Base-by-base conservation (phyloP, 1,140 invertebrate genomes). In the Saccostrea cuccullata region DNA sequence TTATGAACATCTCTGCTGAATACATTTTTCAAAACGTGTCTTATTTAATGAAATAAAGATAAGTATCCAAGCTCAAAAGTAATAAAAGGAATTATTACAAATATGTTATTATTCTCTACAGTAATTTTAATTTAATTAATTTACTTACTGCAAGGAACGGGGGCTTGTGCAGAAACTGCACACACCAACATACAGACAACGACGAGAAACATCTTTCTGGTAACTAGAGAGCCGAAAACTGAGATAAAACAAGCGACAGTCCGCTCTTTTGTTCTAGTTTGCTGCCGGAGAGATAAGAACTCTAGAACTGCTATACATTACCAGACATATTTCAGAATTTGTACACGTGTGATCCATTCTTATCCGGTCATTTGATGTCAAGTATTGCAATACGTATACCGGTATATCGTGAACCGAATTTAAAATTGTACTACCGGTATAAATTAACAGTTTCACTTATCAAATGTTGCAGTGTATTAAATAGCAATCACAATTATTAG, bases 231-330 rank as follows among this genome's bases (percentile, higher is more conserved):
- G 15, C 12, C 12, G 26, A 23, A 12, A 15, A 77, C 26, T 77
- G 70, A 36, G 9, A 77, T 36, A 26, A 26, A 12, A 77, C 70
- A 77, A 12, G 70, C 26, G 70, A 77, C 23, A 26, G 70, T 13
- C 26, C 26, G 26, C 5, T 26, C 70, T 77, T 77, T 77, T 77
- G 70, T 77, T 77, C 70, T 77, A 77, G 26, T 77, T n/a, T 64
- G 58, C 8, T 77, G 70, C 17, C 58, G n/a, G 58, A 20, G 15
- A 64, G 58, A 77, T 77, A 77, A 77, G 70, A 77, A 8, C 23
- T 13, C 13, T n/a, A 64, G 47, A 47, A 47, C 47, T 47, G 9
- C 23, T 5, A 23, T 67, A n/a, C n/a, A 30, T 12, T 77, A 15
- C 11, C 30, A 17, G 30, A 30, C 23, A 26, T 36, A 77, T 36